Evolutionary conservation across 2,113 vertebrate genomes (phyloP), one percentile per base, ranked within the genome.

Genomic region (Thermophis baileyi): DNA sequence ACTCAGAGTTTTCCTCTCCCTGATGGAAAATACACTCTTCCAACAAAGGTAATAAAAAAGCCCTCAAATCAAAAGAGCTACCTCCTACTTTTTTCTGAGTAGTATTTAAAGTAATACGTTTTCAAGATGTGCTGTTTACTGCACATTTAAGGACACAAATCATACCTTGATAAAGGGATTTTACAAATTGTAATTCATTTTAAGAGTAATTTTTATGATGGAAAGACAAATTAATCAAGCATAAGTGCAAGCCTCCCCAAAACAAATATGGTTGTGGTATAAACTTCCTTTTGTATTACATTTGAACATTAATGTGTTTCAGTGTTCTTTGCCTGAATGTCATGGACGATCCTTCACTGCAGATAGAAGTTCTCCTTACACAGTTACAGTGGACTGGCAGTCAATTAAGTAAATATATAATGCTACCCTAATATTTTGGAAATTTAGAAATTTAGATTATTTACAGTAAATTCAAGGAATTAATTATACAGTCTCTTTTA

Each of bases 341-440:
- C 98, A 98, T 60, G 98, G 99, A 85, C 98, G 97, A 30, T 98
- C 98, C 14, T 99, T 99, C 95, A 95, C 95, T 16, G 95, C 99
- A 46, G 97, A 98, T 69, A 98, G 98, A 92, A 98, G 98, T 95
- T 99, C 99, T 96, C 98, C 99, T 95, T 97, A 99, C n/a, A 99
- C 99, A 6, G 98, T 98, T 12, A 99, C 99, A 0, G 98, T 99
- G 89, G 99, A 99, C 97, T 99, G 98, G 99, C 99, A 99, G 97
- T 98, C 98, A 89, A 98, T 99, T 94, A 99, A 99, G 99, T 99
- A 98, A 97, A 98, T 88, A 40, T 3, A n/a, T 24, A 25, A 10
- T 4, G 0, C 63, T 55, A 6, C 10, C 89, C 10, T 50, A 40
- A 87, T 57, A 86, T 24, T 22, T 30, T 18, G 20, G 46, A 87